Conservation (phyloP, 2,113 vertebrate genomes). For the Gnathonemus longibarbis region DNA sequence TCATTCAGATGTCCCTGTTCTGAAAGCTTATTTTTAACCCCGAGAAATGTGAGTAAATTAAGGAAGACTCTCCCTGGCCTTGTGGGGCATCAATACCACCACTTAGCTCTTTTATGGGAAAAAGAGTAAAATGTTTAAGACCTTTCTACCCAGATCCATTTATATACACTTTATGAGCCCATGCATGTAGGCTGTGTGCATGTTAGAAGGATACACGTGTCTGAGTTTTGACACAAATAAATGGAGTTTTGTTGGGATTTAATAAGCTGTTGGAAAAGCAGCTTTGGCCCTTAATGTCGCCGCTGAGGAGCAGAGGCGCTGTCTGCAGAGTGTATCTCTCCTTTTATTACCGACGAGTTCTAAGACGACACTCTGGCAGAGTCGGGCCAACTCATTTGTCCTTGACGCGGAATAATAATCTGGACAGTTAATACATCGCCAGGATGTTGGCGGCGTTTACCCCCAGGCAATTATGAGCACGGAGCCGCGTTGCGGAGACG, state of each 20-base stretch:
- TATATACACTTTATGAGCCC: not conserved
- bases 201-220: not conserved
- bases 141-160: not conserved
- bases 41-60: not conserved
- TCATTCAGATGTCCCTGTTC: not conserved
- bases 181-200: not conserved
- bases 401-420: constrained; percentile 63
- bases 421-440: constrained; percentile 53
- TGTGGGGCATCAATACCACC: not conserved
- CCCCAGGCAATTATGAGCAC: constrained; percentile 56
- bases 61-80: not conserved
- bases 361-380: constrained; percentile 47
- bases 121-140: not conserved
- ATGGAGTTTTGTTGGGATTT: not conserved
- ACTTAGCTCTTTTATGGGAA: not conserved
- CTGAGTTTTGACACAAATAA: not conserved
- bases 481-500: constrained; percentile 56
- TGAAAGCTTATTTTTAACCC: not conserved
- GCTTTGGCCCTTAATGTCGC: constrained; percentile 47
- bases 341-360: constrained; percentile 45
- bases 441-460: constrained; percentile 48
- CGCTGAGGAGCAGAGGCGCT: constrained; percentile 43
- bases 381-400: constrained; percentile 51
- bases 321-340: constrained; percentile 28
- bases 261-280: constrained; percentile 45